Conservation (phyloP, 2,888 invertebrate species). For the Pterobdella sp. region DNA sequence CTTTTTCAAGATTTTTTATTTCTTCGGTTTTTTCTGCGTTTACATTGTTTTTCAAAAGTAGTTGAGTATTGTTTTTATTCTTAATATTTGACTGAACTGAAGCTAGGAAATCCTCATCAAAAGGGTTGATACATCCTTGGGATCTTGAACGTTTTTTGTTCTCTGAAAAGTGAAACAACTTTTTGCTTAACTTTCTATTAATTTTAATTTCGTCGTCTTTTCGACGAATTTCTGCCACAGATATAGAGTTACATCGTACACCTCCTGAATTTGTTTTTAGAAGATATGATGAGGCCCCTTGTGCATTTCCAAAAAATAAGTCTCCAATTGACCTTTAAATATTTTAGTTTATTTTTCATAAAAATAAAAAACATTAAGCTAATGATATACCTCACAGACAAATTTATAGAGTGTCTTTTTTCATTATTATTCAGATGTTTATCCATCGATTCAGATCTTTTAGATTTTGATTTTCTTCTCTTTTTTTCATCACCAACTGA, state of each 20-base stretch:
- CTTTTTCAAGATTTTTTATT: conserved; percentile 57
- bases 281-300: neutral
- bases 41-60: neutral
- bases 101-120: conserved; percentile 22
- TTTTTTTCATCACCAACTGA: conserved; percentile 27
- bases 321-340: conserved; percentile 12
- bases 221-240: conserved; percentile 36
- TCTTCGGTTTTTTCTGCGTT: conserved; percentile 42
- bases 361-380: too few species aligned
- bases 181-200: conserved; percentile 9
- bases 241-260: conserved; percentile 43
- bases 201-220: conserved; percentile 30
- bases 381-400: conserved; percentile 14
- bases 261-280: neutral
- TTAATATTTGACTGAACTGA: conserved; percentile 2
- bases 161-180: conserved; percentile 50
- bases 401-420: conserved; percentile 31
- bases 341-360: neutral
- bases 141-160: conserved; percentile 48
- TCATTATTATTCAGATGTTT: conserved; percentile 37
- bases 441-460: conserved; percentile 39
- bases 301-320: neutral
- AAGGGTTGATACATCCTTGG: conserved; percentile 41
- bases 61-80: conserved; percentile 15
- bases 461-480: conserved; percentile 31